These are phyloP conservation scores for Choloepus hoffmanni DNA, from an alignment of 2,113 vertebrate species.

Conservation along the genomic window DNA sequence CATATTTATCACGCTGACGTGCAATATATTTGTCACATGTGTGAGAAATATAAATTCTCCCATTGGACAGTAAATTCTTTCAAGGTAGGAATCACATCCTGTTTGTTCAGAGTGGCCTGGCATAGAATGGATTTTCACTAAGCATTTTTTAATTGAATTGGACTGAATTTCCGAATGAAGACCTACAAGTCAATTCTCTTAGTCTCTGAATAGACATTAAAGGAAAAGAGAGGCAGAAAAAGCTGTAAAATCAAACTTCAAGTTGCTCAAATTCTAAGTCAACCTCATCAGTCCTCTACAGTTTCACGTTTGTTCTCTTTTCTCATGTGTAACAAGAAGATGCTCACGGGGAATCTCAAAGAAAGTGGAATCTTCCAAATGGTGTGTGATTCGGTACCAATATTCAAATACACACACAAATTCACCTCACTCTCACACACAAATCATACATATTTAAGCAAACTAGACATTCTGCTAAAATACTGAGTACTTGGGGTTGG, in stretches of 20 bases:
- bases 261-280: conserved; percentile 25
- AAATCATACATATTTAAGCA: conserved; percentile 5
- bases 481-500: background rate
- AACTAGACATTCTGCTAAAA: conserved; percentile 46
- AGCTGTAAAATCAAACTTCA: background rate
- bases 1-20: background rate
- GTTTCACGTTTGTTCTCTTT: background rate
- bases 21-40: background rate
- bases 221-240: background rate
- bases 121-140: background rate
- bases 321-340: background rate
- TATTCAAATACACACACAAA: background rate
- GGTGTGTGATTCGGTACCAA: background rate
- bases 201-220: conserved; percentile 25
- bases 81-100: background rate
- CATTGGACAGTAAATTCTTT: background rate
- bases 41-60: background rate
- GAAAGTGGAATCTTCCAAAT: conserved; percentile 42
- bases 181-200: conserved; percentile 45
- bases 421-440: background rate
- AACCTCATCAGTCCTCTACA: conserved; percentile 22
- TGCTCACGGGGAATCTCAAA: conserved; percentile 22
- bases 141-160: background rate
- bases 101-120: background rate
- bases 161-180: conserved; percentile 21